Evolutionary conservation across 2,113 vertebrate species (phyloP), one percentile per base, ranked within the genome.

Genomic region (Anarhynchus alexandrinus): DNA sequence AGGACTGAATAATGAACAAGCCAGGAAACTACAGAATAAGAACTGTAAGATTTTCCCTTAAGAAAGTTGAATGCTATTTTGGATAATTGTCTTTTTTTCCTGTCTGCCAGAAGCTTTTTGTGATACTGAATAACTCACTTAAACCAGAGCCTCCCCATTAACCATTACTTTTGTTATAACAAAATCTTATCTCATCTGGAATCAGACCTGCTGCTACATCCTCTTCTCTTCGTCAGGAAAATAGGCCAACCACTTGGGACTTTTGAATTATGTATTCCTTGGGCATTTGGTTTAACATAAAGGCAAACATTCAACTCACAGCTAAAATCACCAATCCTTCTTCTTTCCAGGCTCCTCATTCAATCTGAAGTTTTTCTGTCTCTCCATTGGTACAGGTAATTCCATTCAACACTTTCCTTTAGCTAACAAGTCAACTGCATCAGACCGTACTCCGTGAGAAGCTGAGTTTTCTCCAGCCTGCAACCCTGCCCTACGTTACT

Each of bases 241-340:
- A 95, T 62, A 95, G 94, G 89, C 77, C 93, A 96, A 38, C 77
- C 72, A 36, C 77, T 87, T 38, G 64, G 47, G 83, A 89, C 65
- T 92, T 96, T 38, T 84, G 83, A 96, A 89, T 93, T 96, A 96
- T 93, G 73, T 96, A 94, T 96, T 96, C 81, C 57, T 64, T 74
- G 26, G 77, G 69, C 89, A 64, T 94, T 70, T 71, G 52, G 17
- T 74, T 83, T 91, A 79, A 89, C 69, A 76, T 71, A 82, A 95
- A 94, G 73, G 55, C 3, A 1, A 83, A 64, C 47, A 84, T 84
- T 84, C 52, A 91, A n/a, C 43, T 71, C n/a, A 10, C 59, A 67
- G 42, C 51, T 78, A 59, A 74, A 91, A 81, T 84, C 71, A 77
- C 27, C 79, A 34, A 14, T 40, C 32, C 61, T 62, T 51, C 55